Evolutionary conservation across 2,113 vertebrate species (phyloP).

Genomic region (Pungitius pungitius): DNA sequence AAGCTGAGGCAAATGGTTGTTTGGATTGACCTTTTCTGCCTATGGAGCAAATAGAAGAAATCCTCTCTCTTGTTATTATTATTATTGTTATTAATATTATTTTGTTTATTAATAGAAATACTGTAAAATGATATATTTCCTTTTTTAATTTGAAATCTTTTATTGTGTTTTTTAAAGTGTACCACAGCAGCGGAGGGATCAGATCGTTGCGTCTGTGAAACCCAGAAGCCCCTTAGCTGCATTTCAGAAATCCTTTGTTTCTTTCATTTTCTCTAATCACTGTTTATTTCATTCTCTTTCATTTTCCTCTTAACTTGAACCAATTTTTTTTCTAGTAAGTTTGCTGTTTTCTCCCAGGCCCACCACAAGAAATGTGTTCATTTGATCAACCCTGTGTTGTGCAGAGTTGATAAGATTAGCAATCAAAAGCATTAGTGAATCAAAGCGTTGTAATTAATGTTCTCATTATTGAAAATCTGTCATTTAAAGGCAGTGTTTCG

Average conservation of each 20-base stretch:
- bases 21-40: background rate
- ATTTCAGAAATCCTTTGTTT: slow-evolving; percentile 24
- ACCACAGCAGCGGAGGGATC: slow-evolving; percentile 6
- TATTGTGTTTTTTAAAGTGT: background rate
- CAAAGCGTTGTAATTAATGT: slow-evolving; percentile 68
- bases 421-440: slow-evolving; percentile 70
- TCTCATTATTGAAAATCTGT: slow-evolving; percentile 66
- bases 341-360: slow-evolving; percentile 45
- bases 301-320: slow-evolving; percentile 32
- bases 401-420: slow-evolving; percentile 76
- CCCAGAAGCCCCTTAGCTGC: background rate
- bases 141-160: background rate
- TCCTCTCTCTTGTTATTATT: background rate
- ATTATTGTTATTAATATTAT: background rate
- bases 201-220: slow-evolving; percentile 27
- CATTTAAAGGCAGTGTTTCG: slow-evolving; percentile 60
- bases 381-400: slow-evolving; percentile 75
- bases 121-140: background rate
- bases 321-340: slow-evolving; percentile 14
- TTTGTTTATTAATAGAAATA: background rate
- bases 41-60: background rate
- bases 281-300: slow-evolving; percentile 4
- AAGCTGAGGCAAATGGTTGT: slow-evolving; percentile 34
- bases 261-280: slow-evolving; percentile 28
- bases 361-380: slow-evolving; percentile 67